A percentile compares a stretch with the other conserved stretches of the same genome.
These are phyloP conservation scores for Ardeotis arabs DNA, from an alignment of 2,113 vertebrate species.

Conservation along the genomic window DNA sequence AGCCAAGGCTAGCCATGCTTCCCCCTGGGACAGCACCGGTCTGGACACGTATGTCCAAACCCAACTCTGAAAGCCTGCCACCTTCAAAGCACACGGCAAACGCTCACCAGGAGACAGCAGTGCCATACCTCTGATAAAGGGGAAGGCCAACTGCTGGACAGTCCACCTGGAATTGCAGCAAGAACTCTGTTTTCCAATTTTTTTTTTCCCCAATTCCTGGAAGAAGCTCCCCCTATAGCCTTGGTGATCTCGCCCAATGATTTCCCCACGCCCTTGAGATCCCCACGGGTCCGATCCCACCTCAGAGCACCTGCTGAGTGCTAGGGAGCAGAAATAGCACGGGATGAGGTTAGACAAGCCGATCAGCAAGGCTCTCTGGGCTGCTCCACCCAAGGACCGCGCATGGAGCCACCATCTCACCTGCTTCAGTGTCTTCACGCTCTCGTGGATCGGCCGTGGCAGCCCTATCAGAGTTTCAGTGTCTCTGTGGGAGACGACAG, in stretches of 20 bases:
- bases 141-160: not conserved
- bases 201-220: not conserved
- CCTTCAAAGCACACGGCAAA: not conserved
- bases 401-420: conserved; percentile 48
- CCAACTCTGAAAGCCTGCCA: not conserved
- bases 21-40: fast-evolving
- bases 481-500: conserved; percentile 77
- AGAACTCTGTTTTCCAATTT: not conserved
- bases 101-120: not conserved
- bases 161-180: not conserved
- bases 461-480: conserved; percentile 94
- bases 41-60: not conserved
- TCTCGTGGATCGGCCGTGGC: conserved; percentile 94
- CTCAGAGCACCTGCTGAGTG: not conserved
- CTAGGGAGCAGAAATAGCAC: not conserved
- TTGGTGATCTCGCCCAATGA: not conserved
- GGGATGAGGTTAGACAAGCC: not conserved
- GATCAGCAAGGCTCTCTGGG: not conserved
- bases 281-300: not conserved
- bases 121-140: not conserved
- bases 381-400: fast-evolving
- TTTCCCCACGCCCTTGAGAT: not conserved
- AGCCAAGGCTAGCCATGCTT: not conserved
- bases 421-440: conserved; percentile 97
- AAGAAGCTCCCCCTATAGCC: not conserved